Base-by-base conservation (phyloP, 2,888 invertebrate genomes). In the Oeneis ivallda region DNA sequence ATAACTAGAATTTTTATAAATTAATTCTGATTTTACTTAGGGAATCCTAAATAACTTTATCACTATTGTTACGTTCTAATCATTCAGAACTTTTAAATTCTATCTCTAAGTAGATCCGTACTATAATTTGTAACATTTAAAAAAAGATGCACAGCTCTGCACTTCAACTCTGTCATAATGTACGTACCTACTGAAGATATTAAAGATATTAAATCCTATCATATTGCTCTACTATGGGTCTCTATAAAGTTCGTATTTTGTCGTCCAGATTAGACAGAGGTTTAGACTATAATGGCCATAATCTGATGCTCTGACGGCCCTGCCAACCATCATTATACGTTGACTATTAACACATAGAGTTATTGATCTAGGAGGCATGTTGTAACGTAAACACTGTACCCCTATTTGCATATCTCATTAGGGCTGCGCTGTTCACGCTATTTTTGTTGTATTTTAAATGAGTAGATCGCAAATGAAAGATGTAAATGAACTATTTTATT, bases 391-490 rank as follows among this genome's bases (percentile, higher is more conserved):
- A 71, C 72, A 71, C 64, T 58, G 70, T 52, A 52, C 62, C 64
- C 70, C 69, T 65, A 72, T 72, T 72, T 71, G 66, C 71, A 72
- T 71, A 70, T 69, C 71, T 71, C 71, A 66, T 72, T 71, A 72
- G 75, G 75, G 73, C 74, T 81, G 77, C 81, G 75, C 80, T 78
- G 75, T 72, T 73, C 72, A 66, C 71, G 70, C 68, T 70, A 69
- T 71, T 70, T 72, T 66, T 71, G 61, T 41, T 65, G 64, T 65
- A 65, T 64, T 68, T 61, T 39, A 61, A 61, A 52, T 17, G 9
- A 15, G 37, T n/a, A 54, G 52, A 7, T 9, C 15, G n/a, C 37
- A 2, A 54, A 37, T 15, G 34, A 54, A 37, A 54, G 17, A 37
- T 37, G 15, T 1, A 37, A 37, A 54, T 52, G 53, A 53, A 15